Percentiles rank a stretch among this genome's conserved stretches.
Evolutionary conservation across 2,797 vertebrate species (phyloP).

Genomic region (Coregonus ussuriensis): DNA sequence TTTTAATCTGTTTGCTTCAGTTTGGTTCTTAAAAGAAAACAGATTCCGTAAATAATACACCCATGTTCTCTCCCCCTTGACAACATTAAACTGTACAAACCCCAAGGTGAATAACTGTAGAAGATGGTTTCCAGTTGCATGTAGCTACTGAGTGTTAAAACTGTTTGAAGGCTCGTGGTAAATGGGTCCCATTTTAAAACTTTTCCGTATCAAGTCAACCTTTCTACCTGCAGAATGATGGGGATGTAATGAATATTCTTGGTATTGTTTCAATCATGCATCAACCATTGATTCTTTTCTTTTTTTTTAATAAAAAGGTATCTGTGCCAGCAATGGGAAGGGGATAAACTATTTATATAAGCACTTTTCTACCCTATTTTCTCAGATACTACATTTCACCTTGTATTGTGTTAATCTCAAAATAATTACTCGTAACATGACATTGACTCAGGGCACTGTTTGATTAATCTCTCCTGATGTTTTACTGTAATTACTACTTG

Average conservation of each 20-base stretch:
- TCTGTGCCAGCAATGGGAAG: conserved; percentile 52
- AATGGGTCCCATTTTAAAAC: conserved; percentile 20
- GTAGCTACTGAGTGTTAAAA: conserved; percentile 64
- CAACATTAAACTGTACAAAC: conserved; percentile 54
- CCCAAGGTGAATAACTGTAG: conserved; percentile 68
- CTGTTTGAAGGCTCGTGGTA: conserved; percentile 35
- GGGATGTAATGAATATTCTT: conserved; percentile 39
- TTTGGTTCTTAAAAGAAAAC: too few relatives aligned
- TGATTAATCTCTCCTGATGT: conserved; percentile 15
- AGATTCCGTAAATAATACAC: too few relatives aligned
- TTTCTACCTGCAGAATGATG: conserved; percentile 45
- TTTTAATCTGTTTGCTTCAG: too few relatives aligned
- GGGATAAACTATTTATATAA: conserved; percentile 35
- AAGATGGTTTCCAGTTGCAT: conserved; percentile 69
- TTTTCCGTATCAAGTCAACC: conserved; percentile 35
- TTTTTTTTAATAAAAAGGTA: conserved; percentile 50
- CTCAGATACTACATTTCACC: conserved; percentile 38
- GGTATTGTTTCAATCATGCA: conserved; percentile 48
- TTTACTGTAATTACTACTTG: conserved; percentile 10
- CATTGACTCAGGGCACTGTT: conserved; percentile 27
- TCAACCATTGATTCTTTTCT: conserved; percentile 33
- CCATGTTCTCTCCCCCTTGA: conserved; percentile 71
- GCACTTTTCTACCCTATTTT: conserved; percentile 17
- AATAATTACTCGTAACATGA: conserved; percentile 28
- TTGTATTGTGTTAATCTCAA: conserved; percentile 32